Evolutionary conservation across 2,113 vertebrate genomes (phyloP), one percentile per base, ranked within the genome.

Genomic region (Heliornis fulica): DNA sequence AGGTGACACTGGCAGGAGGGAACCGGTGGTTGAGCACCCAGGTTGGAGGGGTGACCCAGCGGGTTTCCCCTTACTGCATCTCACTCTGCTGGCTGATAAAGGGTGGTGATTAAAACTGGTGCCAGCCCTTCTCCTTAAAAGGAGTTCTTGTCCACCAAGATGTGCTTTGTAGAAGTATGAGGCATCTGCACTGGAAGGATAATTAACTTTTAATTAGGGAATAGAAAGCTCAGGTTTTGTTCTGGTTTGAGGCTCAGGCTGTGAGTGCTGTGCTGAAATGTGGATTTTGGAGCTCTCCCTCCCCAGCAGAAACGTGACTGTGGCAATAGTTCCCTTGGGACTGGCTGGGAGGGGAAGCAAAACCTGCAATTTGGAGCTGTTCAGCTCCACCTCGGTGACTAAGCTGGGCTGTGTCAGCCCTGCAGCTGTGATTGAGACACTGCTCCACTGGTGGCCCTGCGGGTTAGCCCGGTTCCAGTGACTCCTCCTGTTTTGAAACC

Each of bases 171-270:
- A n/a, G n/a, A n/a, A n/a, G n/a, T n/a, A 34, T 59, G 81, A 87
- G 60, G 80, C 87, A 94, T 82, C 87, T 81, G 59, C 64, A 63
- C n/a, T 11, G 34, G 40, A 31, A 75, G 72, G 43, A 79, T 91
- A 87, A 95, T 90, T 92, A 94, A 70, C 77, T 87, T 92, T 50
- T 86, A 89, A 94, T 84, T 83, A 75, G 82, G 72, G 72, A 90
- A 46, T n/a, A 61, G 65, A 83, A 76, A 41, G 40, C 61, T 86
- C 53, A 28, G 26, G 8, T 56, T 56, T 76, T 76, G 71, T 63
- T 91, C 81, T 68, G 48, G n/a, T 60, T 81, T 94, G 32, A 28
- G 60, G 31, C 68, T 82, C 32, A 1, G 16, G 15, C 77, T 75
- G 36, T 15, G 41, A 90, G 53, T 45, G 91, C 50, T 87, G 12